Evolutionary conservation across 2,113 vertebrate genomes (phyloP).

Genomic region (Corythornis vintsioides): DNA sequence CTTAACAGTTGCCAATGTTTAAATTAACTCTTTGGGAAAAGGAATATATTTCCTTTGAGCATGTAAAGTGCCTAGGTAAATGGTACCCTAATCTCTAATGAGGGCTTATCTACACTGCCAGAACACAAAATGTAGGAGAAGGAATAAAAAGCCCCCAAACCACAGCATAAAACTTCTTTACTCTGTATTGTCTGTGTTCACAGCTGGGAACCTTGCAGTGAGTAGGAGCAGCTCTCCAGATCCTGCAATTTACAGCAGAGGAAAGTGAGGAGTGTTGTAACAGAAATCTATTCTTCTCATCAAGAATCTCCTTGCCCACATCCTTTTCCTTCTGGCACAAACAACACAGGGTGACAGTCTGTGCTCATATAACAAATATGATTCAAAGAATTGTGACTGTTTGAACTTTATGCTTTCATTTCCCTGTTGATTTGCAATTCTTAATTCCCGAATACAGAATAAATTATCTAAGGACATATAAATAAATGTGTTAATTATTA

Average conservation of each 20-base stretch:
- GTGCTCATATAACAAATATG: neutral
- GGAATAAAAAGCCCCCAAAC: neutral
- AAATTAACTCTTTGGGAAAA: conserved; percentile 61
- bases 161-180: conserved; percentile 12
- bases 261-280: neutral
- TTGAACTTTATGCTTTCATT: neutral
- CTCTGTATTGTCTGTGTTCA: conserved; percentile 22
- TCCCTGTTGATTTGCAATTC: neutral
- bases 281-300: neutral
- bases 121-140: neutral
- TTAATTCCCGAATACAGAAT: neutral
- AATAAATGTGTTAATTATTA: conserved; percentile 46
- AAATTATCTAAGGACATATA: neutral
- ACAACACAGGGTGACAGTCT: neutral
- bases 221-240: neutral
- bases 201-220: neutral
- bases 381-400: neutral
- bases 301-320: neutral
- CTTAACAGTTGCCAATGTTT: conserved; percentile 49
- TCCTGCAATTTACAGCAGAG: neutral
- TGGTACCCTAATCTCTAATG: conserved; percentile 39
- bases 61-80: conserved; percentile 24
- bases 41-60: conserved; percentile 26
- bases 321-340: neutral
- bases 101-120: conserved; percentile 26